Percentiles rank a stretch among this genome's conserved stretches.
Conservation (phyloP, 35 echinoderm and acorn worm genomes). For the Apostichopus japonicus region DNA sequence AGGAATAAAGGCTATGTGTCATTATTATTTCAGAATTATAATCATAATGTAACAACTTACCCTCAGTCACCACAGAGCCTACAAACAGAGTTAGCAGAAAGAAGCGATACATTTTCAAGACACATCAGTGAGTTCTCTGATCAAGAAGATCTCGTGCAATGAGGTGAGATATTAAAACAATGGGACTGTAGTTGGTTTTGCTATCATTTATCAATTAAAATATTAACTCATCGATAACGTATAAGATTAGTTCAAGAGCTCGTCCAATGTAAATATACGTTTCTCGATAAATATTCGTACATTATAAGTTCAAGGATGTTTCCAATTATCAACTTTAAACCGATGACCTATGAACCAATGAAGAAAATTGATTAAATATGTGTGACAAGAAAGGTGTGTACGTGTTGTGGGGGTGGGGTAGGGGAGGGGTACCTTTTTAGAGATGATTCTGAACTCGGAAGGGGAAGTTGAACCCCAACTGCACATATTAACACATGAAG, state of each 20-base stretch:
- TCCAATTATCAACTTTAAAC: not conserved
- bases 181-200: not conserved
- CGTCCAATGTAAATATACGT: not conserved
- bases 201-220: conserved; percentile 24
- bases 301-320: not conserved
- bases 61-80: not conserved
- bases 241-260: not conserved
- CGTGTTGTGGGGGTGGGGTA: too few species aligned
- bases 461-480: too few species aligned
- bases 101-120: not conserved
- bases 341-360: not conserved
- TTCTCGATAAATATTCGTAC: not conserved
- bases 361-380: too few species aligned
- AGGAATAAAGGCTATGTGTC: too few species aligned
- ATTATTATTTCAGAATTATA: too few species aligned
- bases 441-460: too few species aligned
- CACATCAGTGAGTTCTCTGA: too few species aligned
- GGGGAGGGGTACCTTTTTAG: too few species aligned
- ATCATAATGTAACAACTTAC: not conserved
- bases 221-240: not conserved
- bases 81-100: not conserved
- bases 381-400: too few species aligned
- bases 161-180: not conserved
- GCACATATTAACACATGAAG: too few species aligned
- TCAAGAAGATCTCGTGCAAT: not conserved